Base-by-base conservation (phyloP, 2,113 vertebrate genomes). In the Arizona elegans region DNA sequence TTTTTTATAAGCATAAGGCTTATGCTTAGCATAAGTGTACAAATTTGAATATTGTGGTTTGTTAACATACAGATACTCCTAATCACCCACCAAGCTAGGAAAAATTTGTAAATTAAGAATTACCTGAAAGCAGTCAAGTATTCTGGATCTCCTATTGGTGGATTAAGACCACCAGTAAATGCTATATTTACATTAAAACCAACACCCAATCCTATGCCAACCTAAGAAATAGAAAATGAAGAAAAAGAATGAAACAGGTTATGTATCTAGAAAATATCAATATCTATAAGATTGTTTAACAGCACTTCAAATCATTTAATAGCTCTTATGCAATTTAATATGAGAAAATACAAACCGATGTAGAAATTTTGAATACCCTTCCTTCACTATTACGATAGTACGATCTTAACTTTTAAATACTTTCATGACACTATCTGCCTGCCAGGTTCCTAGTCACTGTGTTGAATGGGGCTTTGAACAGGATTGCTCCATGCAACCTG, bases 131-230 rank as follows among this genome's bases (percentile, higher is more conserved):
- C 99, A 26, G 99, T 98, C 94, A 99, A 95, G 96, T 99, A 99
- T 21, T 99, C 99, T 0, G 98, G 97, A 23, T 99, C 99, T 24
- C 98, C 98, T 99, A 99, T 99, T 8, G 99, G 99, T 4, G 99
- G 99, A 21, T 99, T 98, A 23, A 99, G 98, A 93, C 99, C 99
- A 5, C 99, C 99, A 0, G 99, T 99, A 94, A 99, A 99, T 43
- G 99, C 99, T 98, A 99, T 98, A 96, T 99, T 99, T 86, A 99
- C 99, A 0, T 99, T 99, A 97, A 99, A 99, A 94, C 99, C 99
- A 52, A 97, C 95, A 19, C 99, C 99, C 2, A 98, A 97, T 65
- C 98, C 99, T 2, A 97, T 98, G 96, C 99, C 99, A 96, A 99
- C 98, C 99, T 99, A 95, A 3, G 56, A 95, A 90, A 86, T 0